phyloP scores from a whole-genome alignment of 2,113 vertebrate species.

The Poeciliopsis turrubarensis region DNA sequence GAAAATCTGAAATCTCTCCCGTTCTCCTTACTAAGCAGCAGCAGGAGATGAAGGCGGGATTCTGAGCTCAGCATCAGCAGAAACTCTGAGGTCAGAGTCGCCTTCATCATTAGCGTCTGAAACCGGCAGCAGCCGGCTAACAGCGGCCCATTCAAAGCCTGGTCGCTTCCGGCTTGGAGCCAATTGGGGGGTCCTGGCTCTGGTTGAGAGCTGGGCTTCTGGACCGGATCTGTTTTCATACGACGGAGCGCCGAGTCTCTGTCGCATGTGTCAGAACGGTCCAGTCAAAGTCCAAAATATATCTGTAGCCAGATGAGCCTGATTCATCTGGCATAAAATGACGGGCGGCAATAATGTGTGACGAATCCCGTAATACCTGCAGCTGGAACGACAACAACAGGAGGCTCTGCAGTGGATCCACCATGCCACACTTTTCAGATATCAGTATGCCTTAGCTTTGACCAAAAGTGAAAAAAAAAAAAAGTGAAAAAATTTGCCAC shows the following conservation, averaged over 20 bases:
- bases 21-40: constrained; percentile 57
- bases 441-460: no score
- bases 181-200: constrained; percentile 30
- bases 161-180: background rate
- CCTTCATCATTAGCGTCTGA: constrained; percentile 17
- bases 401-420: no score
- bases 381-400: no score
- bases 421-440: no score
- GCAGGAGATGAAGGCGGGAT: constrained; percentile 6
- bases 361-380: no score
- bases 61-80: constrained; percentile 1
- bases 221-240: constrained; percentile 45
- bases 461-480: no score
- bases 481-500: background rate
- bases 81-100: background rate
- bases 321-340: no score
- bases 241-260: constrained; percentile 32
- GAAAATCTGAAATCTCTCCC: constrained; percentile 14
- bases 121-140: constrained; percentile 14
- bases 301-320: no score
- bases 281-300: no score
- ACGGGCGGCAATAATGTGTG: no score
- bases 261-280: no score
- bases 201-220: constrained; percentile 12
- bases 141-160: background rate